phyloP scores from a whole-genome alignment of 2,888 invertebrate genomes.

The Athalia cordata region DNA sequence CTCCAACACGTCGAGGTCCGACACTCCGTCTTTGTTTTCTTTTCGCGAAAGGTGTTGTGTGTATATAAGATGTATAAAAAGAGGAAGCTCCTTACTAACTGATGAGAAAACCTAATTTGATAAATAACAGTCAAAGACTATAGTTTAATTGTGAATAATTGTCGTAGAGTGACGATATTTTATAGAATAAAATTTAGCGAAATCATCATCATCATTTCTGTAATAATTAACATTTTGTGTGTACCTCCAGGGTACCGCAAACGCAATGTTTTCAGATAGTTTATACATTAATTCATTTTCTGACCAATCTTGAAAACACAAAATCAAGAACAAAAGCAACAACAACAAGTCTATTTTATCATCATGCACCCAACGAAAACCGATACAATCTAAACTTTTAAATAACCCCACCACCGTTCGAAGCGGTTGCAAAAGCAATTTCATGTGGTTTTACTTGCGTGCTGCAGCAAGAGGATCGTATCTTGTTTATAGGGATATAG shows the following conservation, averaged over 20 bases:
- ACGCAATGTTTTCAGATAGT: no score
- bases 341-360: no score
- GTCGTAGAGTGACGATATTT: no score
- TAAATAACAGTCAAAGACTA: no score
- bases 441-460: neutral
- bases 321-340: no score
- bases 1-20: neutral
- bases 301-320: no score
- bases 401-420: constrained; percentile 4
- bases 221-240: no score
- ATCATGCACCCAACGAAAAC: neutral
- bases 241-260: no score
- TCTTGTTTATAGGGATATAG: neutral
- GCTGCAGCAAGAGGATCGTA: neutral
- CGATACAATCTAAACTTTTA: constrained; percentile 23
- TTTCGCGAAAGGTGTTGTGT: neutral
- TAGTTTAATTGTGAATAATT: no score
- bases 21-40: neutral
- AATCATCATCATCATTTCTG: no score
- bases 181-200: no score
- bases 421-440: constrained; percentile 21
- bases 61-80: neutral
- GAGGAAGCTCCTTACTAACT: neutral
- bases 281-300: no score
- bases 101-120: neutral